A percentile compares a stretch with the other conserved stretches of the same genome.
These are phyloP conservation scores for Ochropleura leucogaster DNA, from an alignment of 2,888 invertebrate species.

Conservation along the genomic window DNA sequence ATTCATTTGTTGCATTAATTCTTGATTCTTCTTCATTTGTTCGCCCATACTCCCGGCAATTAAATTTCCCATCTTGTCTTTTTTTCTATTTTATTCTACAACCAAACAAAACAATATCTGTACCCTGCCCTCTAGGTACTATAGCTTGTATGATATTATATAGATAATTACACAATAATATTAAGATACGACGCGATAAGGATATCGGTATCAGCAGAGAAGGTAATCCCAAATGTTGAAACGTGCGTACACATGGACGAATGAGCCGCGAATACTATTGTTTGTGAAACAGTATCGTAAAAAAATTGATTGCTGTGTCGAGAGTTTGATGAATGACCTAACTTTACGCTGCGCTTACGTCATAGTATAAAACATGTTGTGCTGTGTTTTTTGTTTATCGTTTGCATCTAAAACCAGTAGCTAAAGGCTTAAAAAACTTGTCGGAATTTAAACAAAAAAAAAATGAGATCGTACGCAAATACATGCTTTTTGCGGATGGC, in stretches of 20 bases:
- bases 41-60: slow-evolving; percentile 7
- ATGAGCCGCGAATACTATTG: not conserved
- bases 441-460: not conserved
- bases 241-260: not conserved
- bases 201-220: slow-evolving; percentile 1
- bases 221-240: not conserved
- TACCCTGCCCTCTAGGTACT: not conserved
- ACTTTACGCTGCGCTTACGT: not conserved
- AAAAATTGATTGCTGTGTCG: not conserved
- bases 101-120: slow-evolving; percentile 10
- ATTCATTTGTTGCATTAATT: slow-evolving; percentile 22
- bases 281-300: not conserved
- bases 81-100: not conserved
- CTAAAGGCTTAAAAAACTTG: not conserved
- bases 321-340: not conserved
- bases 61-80: slow-evolving; percentile 11
- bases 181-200: slow-evolving; percentile 8
- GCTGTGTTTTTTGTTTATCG: not conserved
- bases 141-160: not conserved
- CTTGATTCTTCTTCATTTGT: slow-evolving; percentile 28
- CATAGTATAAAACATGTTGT: not conserved
- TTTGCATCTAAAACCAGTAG: not conserved
- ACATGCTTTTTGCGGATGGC: not conserved
- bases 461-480: not conserved
- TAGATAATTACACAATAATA: slow-evolving; percentile 1